A percentile compares a stretch with the other conserved stretches of the same genome.
Evolutionary conservation across 2,113 vertebrate genomes (phyloP).

Genomic region (Hystrix brachyura): DNA sequence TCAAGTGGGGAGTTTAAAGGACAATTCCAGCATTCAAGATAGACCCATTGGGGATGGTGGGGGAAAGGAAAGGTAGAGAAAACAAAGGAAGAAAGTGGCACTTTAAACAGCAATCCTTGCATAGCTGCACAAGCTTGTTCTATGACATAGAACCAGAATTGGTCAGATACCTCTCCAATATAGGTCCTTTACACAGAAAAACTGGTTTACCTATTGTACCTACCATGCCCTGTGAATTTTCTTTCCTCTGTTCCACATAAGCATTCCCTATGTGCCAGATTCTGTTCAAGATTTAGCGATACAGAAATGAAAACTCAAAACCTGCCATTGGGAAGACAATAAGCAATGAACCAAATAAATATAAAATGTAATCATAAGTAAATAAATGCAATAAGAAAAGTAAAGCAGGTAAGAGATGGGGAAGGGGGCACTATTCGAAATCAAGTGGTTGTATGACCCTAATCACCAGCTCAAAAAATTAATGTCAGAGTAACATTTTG

Average conservation of each 20-base stretch:
- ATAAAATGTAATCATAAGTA: slow-evolving; percentile 48
- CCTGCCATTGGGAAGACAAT: background rate
- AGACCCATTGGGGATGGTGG: background rate
- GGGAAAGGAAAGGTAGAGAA: background rate
- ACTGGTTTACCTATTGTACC: background rate
- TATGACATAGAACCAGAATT: background rate
- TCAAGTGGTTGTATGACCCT: background rate
- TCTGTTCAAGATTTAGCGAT: background rate
- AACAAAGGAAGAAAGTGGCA: background rate
- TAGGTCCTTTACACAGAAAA: background rate
- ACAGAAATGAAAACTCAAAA: background rate
- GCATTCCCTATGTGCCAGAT: background rate
- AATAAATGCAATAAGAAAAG: slow-evolving; percentile 38
- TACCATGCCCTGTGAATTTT: background rate
- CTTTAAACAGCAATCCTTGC: background rate
- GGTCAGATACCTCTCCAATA: background rate
- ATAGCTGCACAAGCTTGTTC: background rate
- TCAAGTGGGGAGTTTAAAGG: background rate
- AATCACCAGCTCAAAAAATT: background rate
- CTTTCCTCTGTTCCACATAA: background rate
- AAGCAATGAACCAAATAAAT: slow-evolving; percentile 31
- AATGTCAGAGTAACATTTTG: background rate
- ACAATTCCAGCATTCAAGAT: slow-evolving; percentile 28
- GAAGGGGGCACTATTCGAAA: background rate
- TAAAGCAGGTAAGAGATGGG: background rate